Percentiles rank a stretch among this genome's conserved stretches.
These are phyloP conservation scores for Ips nitidus DNA, from an alignment of 1,140 invertebrate species.

Conservation along the genomic window DNA sequence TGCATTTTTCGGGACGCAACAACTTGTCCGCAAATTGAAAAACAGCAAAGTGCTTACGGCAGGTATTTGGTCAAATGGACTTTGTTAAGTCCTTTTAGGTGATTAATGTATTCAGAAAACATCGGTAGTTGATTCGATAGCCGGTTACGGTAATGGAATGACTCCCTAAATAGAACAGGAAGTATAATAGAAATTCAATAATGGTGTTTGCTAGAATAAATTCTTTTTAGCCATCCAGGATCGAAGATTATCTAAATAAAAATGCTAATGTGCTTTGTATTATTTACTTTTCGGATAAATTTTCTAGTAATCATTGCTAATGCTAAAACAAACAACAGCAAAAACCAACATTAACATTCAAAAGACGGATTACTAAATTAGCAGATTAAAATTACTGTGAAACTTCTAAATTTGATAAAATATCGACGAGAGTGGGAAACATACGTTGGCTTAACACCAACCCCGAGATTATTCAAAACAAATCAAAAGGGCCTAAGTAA, in stretches of 20 bases:
- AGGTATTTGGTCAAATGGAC: constrained; percentile 17
- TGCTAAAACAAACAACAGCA: too few species aligned
- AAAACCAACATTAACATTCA: too few species aligned
- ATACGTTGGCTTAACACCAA: constrained; percentile 13
- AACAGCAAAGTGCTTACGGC: constrained; percentile 28
- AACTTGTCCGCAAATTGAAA: constrained; percentile 32
- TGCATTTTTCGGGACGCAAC: constrained; percentile 28
- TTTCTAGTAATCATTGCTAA: too few species aligned
- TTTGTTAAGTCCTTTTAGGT: constrained; percentile 8
- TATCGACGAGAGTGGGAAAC: neutral
- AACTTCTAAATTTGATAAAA: too few species aligned
- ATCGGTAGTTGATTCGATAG: neutral
- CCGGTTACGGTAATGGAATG: neutral
- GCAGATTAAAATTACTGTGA: too few species aligned
- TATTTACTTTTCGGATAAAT: too few species aligned
- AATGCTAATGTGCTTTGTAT: too few species aligned
- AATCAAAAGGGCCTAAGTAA: constrained; percentile 16
- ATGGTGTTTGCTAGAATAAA: neutral
- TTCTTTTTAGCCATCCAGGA: too few species aligned
- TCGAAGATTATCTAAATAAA: too few species aligned
- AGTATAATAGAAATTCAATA: neutral
- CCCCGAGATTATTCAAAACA: constrained; percentile 22
- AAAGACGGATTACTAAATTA: too few species aligned
- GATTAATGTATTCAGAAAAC: constrained; percentile 14
- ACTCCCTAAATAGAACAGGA: neutral